phyloP scores from a whole-genome alignment of 2,888 invertebrate genomes.

The Cheilosia vulpina region DNA sequence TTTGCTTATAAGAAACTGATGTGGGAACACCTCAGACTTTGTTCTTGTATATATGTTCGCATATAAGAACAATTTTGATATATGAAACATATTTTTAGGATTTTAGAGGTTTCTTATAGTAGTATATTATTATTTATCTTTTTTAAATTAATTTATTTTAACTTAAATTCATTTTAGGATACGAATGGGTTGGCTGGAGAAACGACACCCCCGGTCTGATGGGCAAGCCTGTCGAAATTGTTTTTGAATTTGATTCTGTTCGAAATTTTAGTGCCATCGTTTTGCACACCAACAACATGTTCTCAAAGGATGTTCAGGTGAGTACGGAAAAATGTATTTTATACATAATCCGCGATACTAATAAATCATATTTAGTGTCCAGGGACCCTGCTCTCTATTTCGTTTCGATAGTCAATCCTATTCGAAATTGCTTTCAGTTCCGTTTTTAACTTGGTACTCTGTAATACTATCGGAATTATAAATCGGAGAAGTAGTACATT shows the following conservation, averaged over 20 bases:
- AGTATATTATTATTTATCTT: not conserved
- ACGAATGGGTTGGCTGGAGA: slow-evolving; percentile 94
- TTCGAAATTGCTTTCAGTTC: too few species aligned
- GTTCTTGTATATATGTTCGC: too few species aligned
- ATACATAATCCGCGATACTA: not conserved
- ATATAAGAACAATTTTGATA: too few species aligned
- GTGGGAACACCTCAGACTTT: too few species aligned
- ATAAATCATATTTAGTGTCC: too few species aligned
- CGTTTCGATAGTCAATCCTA: too few species aligned
- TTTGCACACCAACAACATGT: slow-evolving; percentile 91
- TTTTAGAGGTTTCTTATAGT: too few species aligned
- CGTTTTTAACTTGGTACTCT: too few species aligned
- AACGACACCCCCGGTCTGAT: slow-evolving; percentile 87
- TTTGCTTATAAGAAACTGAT: too few species aligned
- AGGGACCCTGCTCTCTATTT: too few species aligned
- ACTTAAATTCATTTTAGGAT: slow-evolving; percentile 84
- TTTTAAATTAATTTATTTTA: not conserved
- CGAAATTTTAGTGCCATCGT: slow-evolving; percentile 90
- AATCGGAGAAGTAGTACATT: too few species aligned
- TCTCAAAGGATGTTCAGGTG: slow-evolving; percentile 90
- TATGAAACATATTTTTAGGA: not conserved
- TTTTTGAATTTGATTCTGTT: slow-evolving; percentile 91
- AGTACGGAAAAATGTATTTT: slow-evolving; percentile 71
- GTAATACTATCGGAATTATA: too few species aligned
- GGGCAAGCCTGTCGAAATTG: slow-evolving; percentile 88